Conservation (phyloP, 2,113 vertebrate genomes). For the Aplodontia rufa region DNA sequence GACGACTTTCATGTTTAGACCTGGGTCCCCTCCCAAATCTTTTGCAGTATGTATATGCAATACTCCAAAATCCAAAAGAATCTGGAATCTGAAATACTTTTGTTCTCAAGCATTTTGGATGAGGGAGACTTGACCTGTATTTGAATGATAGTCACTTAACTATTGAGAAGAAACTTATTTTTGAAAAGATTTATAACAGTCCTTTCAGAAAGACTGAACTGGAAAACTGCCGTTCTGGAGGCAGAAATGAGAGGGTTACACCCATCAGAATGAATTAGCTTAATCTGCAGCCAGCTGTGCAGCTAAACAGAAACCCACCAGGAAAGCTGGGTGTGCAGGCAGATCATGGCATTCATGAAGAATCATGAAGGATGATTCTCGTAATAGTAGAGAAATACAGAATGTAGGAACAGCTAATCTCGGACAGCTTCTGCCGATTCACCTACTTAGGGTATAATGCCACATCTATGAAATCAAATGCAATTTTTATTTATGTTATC, state of each 20-base stretch:
- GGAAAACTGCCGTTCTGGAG: not conserved
- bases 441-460: not conserved
- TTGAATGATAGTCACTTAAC: not conserved
- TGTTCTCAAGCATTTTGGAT: not conserved
- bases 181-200: not conserved
- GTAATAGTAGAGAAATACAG: not conserved
- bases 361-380: not conserved
- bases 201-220: not conserved
- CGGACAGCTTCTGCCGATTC: not conserved
- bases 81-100: not conserved
- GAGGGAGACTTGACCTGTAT: not conserved
- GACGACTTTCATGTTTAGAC: not conserved
- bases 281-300: not conserved
- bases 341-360: too few species aligned
- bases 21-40: not conserved
- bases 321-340: not conserved
- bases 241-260: not conserved
- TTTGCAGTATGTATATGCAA: not conserved
- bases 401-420: not conserved
- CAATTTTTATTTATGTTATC: not conserved
- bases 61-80: not conserved
- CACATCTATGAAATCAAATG: not conserved
- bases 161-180: not conserved
- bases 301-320: not conserved
- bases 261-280: not conserved